Evolutionary conservation across 2,888 invertebrate species (phyloP).

Genomic region (Acanthacorydalis orientalis): DNA sequence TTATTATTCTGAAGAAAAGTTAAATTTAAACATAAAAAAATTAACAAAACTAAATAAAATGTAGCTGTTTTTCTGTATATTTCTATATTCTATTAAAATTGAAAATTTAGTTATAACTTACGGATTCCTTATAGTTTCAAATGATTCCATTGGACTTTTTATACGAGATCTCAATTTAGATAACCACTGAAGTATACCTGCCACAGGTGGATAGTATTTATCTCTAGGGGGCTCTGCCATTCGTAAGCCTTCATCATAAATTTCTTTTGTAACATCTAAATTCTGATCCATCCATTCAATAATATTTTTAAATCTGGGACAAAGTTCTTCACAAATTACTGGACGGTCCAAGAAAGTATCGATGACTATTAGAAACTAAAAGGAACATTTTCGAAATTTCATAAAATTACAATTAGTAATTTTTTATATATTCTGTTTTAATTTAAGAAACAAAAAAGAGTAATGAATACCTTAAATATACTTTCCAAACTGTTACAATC

Average conservation of each 20-base stretch:
- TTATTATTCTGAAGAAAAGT: constrained; percentile 29
- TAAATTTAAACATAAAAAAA: no score
- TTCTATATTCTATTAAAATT: no score
- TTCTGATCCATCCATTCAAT: constrained; percentile 46
- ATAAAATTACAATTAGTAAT: not conserved
- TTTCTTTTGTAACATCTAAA: constrained; percentile 44
- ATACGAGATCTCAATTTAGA: constrained; percentile 45
- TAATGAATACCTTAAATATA: constrained; percentile 34
- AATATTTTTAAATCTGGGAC: constrained; percentile 46
- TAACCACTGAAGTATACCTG: constrained; percentile 58
- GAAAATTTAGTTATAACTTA: constrained; percentile 18
- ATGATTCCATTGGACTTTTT: constrained; percentile 38
- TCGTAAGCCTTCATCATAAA: constrained; percentile 38
- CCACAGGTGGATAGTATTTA: constrained; percentile 55
- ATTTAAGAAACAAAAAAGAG: not conserved
- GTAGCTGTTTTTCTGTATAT: no score
- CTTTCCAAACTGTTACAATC: constrained; percentile 55
- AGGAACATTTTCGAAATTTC: constrained; percentile 10
- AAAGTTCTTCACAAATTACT: constrained; percentile 52
- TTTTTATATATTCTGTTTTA: not conserved
- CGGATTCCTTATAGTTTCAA: constrained; percentile 47
- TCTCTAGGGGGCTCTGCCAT: constrained; percentile 36
- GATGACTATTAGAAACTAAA: constrained; percentile 52
- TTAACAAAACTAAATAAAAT: no score
- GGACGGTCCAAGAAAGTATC: constrained; percentile 60